Evolutionary conservation across 2,797 vertebrate genomes (phyloP), one percentile per base, ranked within the genome.

Genomic region (Borostomias antarcticus): DNA sequence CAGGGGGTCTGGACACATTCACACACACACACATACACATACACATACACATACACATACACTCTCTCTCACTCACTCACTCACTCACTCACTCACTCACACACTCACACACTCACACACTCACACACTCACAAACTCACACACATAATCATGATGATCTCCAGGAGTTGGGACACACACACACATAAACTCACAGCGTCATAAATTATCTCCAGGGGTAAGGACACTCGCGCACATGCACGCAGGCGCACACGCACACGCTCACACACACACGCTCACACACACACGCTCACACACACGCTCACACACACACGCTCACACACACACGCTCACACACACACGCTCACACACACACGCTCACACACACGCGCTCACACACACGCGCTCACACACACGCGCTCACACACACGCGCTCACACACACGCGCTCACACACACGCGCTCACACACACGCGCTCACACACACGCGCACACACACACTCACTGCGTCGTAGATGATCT

Each of bases 401-500:
- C n/a, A n/a, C n/a, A n/a, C n/a, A n/a, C n/a, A n/a, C n/a, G n/a
- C n/a, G n/a, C n/a, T n/a, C 25, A 58, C 40, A 58, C 0, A 64
- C 33, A 59, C 32, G 37, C 28, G 63, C 0, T 28, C 58, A 23
- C 13, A 51, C 64, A 68, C 0, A 47, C 76, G 85, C 91, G 90
- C 89, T 92, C 89, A 3, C 21, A 13, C 32, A 40, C 17, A n/a
- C 11, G 25, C 19, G 43, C 6, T 54, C 26, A 64, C 0, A 66
- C 32, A 53, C 33, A 33, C 60, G 66, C 1, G 47, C 50, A 53
- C 17, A 57, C 47, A 69, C 0, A 57, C 73, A 92, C 96, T 95
- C 90, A 99, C 98, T 5, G 98, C 95, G 75, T 99, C 96, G 70
- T 99, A 99, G 72, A 98, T 91, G 69, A 98, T 97, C 92, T 99